Percentiles rank a stretch among this genome's conserved stretches.
These are phyloP conservation scores for Catocala sponsa DNA, from an alignment of 2,888 invertebrate genomes.

Conservation along the genomic window DNA sequence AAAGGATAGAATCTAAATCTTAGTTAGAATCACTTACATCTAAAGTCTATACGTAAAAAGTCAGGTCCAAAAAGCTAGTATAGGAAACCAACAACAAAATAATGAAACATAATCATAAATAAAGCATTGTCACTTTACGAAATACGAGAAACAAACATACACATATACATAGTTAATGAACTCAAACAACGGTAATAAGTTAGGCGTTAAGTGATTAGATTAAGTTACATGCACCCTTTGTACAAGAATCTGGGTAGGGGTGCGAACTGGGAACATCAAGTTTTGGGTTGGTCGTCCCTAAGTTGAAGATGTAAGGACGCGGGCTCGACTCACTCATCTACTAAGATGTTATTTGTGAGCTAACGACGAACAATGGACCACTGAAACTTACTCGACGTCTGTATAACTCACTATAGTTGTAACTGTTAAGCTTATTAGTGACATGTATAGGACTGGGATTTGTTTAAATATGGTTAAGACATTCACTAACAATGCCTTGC, in stretches of 20 bases:
- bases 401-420: conserved; percentile 17
- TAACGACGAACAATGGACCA: conserved; percentile 67
- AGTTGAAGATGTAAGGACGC: conserved; percentile 75
- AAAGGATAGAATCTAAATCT: too few relatives aligned
- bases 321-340: conserved; percentile 71
- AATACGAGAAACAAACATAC: conserved; percentile 3
- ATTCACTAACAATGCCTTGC: too few relatives aligned
- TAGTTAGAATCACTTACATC: too few relatives aligned
- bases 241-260: conserved; percentile 63
- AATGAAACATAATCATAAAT: too few relatives aligned
- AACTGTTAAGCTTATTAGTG: conserved; percentile 18
- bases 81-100: too few relatives aligned
- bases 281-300: conserved; percentile 81
- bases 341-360: conserved; percentile 71
- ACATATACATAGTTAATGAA: conserved; percentile 42
- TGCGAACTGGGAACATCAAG: conserved; percentile 64
- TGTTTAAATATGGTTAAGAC: background rate
- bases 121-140: background rate
- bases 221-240: conserved; percentile 58
- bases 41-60: too few relatives aligned
- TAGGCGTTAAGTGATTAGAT: conserved; percentile 58
- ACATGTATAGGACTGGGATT: background rate
- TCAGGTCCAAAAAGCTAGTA: too few relatives aligned
- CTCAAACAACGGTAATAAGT: conserved; percentile 56
- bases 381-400: conserved; percentile 39